A percentile compares a stretch with the other conserved stretches of the same genome.
These are phyloP conservation scores for Oreochromis grahami DNA, from an alignment of 2,797 vertebrate species.

Conservation along the genomic window DNA sequence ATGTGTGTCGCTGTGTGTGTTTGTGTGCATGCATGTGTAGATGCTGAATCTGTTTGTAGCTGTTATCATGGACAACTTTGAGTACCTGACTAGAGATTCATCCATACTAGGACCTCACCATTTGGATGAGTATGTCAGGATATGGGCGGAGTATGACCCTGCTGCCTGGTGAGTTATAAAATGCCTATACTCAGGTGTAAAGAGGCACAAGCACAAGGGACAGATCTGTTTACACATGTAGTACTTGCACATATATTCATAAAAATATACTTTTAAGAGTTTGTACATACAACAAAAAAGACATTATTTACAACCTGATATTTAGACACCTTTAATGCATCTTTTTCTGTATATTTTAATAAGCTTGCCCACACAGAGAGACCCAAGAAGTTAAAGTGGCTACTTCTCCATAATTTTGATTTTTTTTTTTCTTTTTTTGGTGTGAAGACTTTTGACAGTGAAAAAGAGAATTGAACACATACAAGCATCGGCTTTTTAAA, in stretches of 20 bases:
- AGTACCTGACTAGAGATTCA: slow-evolving; percentile 93
- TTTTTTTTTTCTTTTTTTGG: neutral
- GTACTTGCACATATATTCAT: neutral
- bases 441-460: neutral
- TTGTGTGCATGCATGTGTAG: slow-evolving; percentile 53
- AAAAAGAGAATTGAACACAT: neutral
- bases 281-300: neutral
- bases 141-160: slow-evolving; percentile 96
- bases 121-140: slow-evolving; percentile 94
- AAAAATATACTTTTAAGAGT: neutral
- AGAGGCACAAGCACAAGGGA: neutral
- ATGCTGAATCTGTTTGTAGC: slow-evolving; percentile 97
- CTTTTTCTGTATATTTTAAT: slow-evolving; percentile 13
- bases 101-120: slow-evolving; percentile 96
- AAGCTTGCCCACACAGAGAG: slow-evolving; percentile 12
- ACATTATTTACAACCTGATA: neutral
- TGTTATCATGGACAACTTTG: slow-evolving; percentile 98
- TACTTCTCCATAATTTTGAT: neutral
- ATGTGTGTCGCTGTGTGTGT: neutral
- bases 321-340: neutral
- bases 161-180: slow-evolving; percentile 88
- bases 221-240: neutral
- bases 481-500: neutral
- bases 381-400: neutral
- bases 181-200: neutral